Conservation (phyloP, 2,113 vertebrate species). For the Bubo bubo region DNA sequence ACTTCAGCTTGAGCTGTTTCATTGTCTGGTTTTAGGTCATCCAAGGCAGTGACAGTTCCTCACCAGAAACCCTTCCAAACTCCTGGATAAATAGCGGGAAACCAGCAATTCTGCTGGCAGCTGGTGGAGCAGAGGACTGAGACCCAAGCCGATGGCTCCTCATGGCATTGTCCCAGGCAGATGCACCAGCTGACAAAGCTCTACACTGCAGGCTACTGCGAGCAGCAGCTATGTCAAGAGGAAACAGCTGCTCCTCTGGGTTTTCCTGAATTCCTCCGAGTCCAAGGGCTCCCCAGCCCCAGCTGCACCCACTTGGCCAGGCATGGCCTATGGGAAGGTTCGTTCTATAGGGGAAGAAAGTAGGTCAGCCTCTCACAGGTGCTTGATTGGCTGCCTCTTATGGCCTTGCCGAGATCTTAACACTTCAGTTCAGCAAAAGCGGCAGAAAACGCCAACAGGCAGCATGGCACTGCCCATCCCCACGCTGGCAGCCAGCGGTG, state of each 20-base stretch:
- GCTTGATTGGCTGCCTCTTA: neutral
- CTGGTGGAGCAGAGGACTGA: neutral
- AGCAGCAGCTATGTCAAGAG: neutral
- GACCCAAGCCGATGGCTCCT: neutral
- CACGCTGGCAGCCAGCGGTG: neutral
- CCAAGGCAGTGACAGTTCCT: neutral
- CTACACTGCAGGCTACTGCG: neutral
- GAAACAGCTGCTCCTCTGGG: neutral
- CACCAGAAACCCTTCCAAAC: neutral
- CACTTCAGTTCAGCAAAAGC: neutral
- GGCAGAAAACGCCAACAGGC: neutral
- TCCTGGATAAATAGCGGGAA: neutral
- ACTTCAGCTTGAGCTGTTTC: neutral
- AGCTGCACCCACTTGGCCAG: neutral
- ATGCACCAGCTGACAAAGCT: neutral
- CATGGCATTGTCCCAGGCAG: neutral
- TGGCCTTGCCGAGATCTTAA: rapidly evolving
- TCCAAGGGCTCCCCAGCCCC: neutral
- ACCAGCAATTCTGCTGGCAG: neutral
- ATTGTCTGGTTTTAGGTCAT: neutral
- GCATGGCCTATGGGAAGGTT: neutral
- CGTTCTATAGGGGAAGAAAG: neutral
- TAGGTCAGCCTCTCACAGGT: neutral
- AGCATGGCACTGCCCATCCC: neutral
- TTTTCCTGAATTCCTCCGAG: neutral